Evolutionary conservation across 1,140 invertebrate genomes (phyloP).

Genomic region (Bombus picipes): DNA sequence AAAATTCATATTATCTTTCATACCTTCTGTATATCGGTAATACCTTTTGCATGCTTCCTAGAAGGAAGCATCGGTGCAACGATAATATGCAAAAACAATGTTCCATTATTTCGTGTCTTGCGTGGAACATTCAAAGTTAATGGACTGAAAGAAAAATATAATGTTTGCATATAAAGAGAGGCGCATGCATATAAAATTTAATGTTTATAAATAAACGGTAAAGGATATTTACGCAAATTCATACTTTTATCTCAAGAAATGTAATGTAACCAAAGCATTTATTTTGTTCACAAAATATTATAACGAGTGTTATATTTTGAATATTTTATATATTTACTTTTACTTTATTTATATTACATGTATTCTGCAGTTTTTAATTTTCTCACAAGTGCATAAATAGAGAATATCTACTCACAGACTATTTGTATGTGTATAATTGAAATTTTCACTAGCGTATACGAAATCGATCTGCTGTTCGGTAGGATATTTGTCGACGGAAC

Average conservation of each 20-base stretch:
- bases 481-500: slow-evolving; percentile 83
- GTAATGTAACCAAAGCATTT: not conserved
- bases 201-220: no score
- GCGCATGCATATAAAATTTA: not conserved
- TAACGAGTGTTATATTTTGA: not conserved
- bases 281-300: not conserved
- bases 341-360: not conserved
- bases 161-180: not conserved
- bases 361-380: not conserved
- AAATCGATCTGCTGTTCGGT: slow-evolving; percentile 74
- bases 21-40: slow-evolving; percentile 73
- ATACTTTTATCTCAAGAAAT: not conserved
- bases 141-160: slow-evolving; percentile 80
- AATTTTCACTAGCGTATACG: slow-evolving; percentile 78
- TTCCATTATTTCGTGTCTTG: slow-evolving; percentile 90
- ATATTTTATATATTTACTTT: not conserved
- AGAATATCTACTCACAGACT: slow-evolving; percentile 62
- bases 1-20: slow-evolving; percentile 13
- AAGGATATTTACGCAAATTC: not conserved
- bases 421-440: slow-evolving; percentile 83
- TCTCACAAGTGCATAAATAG: no score
- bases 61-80: slow-evolving; percentile 77
- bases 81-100: slow-evolving; percentile 87
- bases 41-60: slow-evolving; percentile 80
- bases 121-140: slow-evolving; percentile 86